Evolutionary conservation across 2,113 vertebrate species (phyloP).

Genomic region (Brienomyrus longianalis): DNA sequence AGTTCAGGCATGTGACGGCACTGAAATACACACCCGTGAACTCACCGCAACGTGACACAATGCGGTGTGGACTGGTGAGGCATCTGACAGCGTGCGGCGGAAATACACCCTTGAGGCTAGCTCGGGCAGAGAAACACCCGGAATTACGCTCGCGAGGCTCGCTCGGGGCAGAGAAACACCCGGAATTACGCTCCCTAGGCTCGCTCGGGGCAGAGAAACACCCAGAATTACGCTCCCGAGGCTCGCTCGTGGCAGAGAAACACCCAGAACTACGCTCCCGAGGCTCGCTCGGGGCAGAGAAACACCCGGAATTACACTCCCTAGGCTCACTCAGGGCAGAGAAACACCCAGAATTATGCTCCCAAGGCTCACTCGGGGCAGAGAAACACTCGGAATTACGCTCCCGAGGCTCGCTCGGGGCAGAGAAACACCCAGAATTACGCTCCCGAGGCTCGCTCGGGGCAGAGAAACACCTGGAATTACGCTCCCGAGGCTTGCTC

Average conservation of each 20-base stretch:
- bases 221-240: too few relatives aligned
- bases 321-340: neutral
- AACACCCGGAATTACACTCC: too few relatives aligned
- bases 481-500: too few relatives aligned
- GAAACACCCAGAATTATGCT: too few relatives aligned
- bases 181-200: too few relatives aligned
- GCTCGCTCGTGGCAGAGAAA: neutral
- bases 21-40: conserved; percentile 13
- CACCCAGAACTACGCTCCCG: too few relatives aligned
- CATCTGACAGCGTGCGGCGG: neutral
- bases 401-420: too few relatives aligned
- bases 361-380: neutral
- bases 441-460: too few relatives aligned
- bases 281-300: neutral
- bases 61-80: neutral
- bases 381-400: too few relatives aligned
- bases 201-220: neutral
- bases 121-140: neutral
- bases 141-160: neutral
- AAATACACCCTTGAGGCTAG: too few relatives aligned
- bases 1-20: conserved; percentile 39
- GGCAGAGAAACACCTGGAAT: neutral
- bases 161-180: neutral
- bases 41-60: conserved; percentile 4
- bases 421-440: neutral